Base-by-base conservation (phyloP, 2,797 vertebrate species). In the Botia kubotai region DNA sequence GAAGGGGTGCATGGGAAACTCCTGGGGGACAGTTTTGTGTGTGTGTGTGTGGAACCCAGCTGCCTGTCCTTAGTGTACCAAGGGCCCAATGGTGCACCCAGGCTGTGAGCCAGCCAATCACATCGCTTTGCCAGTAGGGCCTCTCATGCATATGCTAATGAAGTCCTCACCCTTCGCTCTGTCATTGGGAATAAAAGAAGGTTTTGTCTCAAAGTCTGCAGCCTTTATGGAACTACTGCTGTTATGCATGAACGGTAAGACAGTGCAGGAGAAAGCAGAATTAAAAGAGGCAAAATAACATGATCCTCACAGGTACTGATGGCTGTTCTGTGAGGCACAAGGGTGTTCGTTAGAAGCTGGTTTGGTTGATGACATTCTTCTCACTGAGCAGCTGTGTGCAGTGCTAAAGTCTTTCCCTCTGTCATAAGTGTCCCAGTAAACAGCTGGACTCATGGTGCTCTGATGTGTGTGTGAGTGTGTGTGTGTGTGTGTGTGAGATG, bases 111-210 rank as follows among this genome's bases (percentile, higher is more conserved):
- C 88, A 86, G 84, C 86, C 84, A 86, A 84, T 87, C 81, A 85
- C 69, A 75, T 67, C 6, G 2, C 66, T 60, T 65, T 71, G 21
- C 69, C 84, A 78, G 82, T 77, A 83, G 73, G 87, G 79, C 68
- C 66, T 29, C 83, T 90, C 86, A 92, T 93, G 87, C 88, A 91
- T 92, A 94, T 92, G 92, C 91, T 90, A 93, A 94, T 91, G 71
- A 87, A 79, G 67, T 83, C 86, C 82, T 79, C 77, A 58, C 63
- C 76, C 85, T 77, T 87, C 86, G 83, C 82, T 84, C 75, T 74
- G 79, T 85, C 77, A 84, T 68, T 81, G 76, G 0, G 26, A 76
- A 79, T 66, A 81, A 84, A 88, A 80, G 80, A 83, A 83, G 70
- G 81, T 81, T 85, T 55, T 75, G 84, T 82, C 33, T 73, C 79